A percentile compares a stretch with the other conserved stretches of the same genome.
Evolutionary conservation across 2,797 vertebrate species (phyloP).

Genomic region (Girardinus metallicus): DNA sequence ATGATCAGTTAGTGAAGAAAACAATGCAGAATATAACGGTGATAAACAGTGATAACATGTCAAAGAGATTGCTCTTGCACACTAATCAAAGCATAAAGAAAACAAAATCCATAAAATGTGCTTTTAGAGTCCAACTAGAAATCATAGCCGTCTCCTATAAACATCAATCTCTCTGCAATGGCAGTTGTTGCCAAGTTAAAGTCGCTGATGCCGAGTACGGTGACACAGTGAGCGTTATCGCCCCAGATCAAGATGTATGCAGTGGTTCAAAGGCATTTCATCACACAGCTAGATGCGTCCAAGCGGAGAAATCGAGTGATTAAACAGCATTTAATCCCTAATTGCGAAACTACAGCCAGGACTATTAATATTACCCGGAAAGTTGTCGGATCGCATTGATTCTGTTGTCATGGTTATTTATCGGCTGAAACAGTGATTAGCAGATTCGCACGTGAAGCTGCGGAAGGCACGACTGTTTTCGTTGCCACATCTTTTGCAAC

Average conservation of each 20-base stretch:
- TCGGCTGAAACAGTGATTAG: not conserved
- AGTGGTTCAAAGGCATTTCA: not conserved
- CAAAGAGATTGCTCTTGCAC: not conserved
- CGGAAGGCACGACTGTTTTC: not conserved
- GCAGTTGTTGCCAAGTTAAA: not conserved
- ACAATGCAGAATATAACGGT: not conserved
- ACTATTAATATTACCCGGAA: not conserved
- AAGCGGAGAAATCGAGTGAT: not conserved
- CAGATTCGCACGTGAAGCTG: not conserved
- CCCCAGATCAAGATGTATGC: not conserved
- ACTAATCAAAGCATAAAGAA: not conserved
- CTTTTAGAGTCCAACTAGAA: not conserved
- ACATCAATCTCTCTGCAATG: no score
- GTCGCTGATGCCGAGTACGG: not conserved
- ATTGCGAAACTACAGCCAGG: not conserved
- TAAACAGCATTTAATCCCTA: conserved; percentile 5
- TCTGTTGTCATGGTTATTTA: conserved; percentile 5
- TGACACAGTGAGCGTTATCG: not conserved
- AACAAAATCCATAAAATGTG: not conserved
- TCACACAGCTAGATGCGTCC: not conserved
- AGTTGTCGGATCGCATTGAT: not conserved
- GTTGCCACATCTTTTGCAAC: not conserved
- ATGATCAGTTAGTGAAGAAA: not conserved
- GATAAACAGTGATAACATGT: not conserved
- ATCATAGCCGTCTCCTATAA: not conserved